Base-by-base conservation (phyloP, 2,797 vertebrate genomes). In the Orientallactaga sibirica region DNA sequence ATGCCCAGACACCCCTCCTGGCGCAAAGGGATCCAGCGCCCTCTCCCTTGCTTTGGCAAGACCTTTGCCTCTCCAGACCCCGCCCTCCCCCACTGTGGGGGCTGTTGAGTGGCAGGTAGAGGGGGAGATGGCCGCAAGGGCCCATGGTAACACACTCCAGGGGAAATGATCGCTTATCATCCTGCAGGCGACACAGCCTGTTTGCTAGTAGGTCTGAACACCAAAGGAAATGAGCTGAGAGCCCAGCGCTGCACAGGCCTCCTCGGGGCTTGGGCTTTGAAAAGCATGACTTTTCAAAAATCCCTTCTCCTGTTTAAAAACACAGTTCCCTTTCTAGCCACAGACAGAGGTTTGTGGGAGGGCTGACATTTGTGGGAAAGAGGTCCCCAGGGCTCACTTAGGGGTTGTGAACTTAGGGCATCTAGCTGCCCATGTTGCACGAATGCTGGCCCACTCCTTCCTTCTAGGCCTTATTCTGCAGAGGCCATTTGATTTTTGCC, bases 261-360 rank as follows among this genome's bases (percentile, higher is more conserved):
- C 87, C 73, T 88, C 29, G 10, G 25, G 90, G 73, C 92, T 62
- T 3, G 66, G 82, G 61, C 14, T 37, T 37, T 37, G 33, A 37
- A 58, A 64, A 55, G 88, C 94, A 41, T 95, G 97, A 93, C 96
- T 97, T 76, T 90, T 94, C 71, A 88, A 58, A 95, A 94, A 83
- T 52, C 37, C 6, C 76, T 67, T 67, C 29, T 74, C 52, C 79
- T 67, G 43, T 75, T 29, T 58, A 25, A 25, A 79, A 62, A n/a
- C 90, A 67, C 24, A 5, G 7, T 20, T 77, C 74, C 20, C 73
- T 61, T 61, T 85, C 82, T 19, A 18, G 85, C 86, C 16, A 9
- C 25, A 58, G 27, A 16, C 4, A 33, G 33, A 41, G 11, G 4
- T 41, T 25, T 67, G 85, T 27, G 43, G 10, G 24, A 20, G 37